A percentile compares a stretch with the other conserved stretches of the same genome.
phyloP scores from a whole-genome alignment of 2,888 invertebrate genomes.

The Monopis laevigella region DNA sequence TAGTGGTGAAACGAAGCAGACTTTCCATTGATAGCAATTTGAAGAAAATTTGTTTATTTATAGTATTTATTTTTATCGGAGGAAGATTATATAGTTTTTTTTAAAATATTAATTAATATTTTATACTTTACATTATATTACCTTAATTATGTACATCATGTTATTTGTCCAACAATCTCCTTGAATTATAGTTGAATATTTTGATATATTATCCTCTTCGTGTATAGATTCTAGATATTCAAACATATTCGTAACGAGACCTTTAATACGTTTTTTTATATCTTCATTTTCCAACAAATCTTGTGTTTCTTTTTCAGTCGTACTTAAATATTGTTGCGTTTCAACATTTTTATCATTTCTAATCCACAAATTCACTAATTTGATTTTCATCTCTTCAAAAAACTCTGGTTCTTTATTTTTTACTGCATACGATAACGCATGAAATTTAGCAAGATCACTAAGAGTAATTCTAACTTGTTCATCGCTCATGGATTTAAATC shows the following conservation, averaged over 20 bases:
- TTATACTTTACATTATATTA: constrained; percentile 18
- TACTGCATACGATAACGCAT: constrained; percentile 33
- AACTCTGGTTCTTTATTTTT: constrained; percentile 28
- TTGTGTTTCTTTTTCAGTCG: neutral
- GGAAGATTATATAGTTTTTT: too few species aligned
- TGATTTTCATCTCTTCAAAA: constrained; percentile 20
- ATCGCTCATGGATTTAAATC: constrained; percentile 25
- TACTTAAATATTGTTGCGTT: neutral
- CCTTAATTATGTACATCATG: constrained; percentile 30
- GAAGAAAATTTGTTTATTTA: too few species aligned
- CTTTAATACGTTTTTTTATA: neutral
- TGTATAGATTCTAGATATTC: neutral
- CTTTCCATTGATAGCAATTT: too few species aligned
- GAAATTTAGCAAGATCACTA: constrained; percentile 30
- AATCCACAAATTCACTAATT: constrained; percentile 22
- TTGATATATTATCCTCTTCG: constrained; percentile 17
- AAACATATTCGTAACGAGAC: neutral
- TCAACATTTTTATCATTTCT: neutral
- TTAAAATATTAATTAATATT: too few species aligned
- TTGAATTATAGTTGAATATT: constrained; percentile 29
- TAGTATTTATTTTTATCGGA: too few species aligned
- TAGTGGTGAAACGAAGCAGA: too few species aligned
- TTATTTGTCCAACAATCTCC: constrained; percentile 40
- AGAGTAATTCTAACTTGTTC: constrained; percentile 27
- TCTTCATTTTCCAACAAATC: neutral